Conservation (phyloP, 2,888 invertebrate species). For the Macrophya alboannulata region DNA sequence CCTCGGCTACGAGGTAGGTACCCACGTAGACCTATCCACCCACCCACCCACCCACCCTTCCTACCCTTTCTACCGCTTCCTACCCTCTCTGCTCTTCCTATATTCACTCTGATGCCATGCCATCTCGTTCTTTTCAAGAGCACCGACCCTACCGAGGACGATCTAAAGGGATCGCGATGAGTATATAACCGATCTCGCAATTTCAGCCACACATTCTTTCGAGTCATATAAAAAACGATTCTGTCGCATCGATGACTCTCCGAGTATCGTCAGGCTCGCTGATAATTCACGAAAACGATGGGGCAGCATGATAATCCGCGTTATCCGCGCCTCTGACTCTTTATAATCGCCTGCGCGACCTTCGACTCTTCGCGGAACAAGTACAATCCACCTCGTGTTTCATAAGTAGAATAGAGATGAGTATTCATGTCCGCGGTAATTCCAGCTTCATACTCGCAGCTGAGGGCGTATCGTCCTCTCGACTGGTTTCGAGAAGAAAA, state of each 20-base stretch:
- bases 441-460: not conserved
- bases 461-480: conserved; percentile 13
- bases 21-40: conserved; percentile 33
- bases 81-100: not conserved
- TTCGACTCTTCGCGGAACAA: not conserved
- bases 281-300: not conserved
- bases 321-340: not conserved
- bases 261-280: not conserved
- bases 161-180: not conserved
- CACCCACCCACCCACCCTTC: no score
- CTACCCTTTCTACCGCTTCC: not conserved
- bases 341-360: not conserved
- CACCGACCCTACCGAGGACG: not conserved
- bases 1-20: conserved; percentile 57
- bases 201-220: not conserved
- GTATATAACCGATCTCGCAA: not conserved
- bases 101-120: conserved; percentile 1
- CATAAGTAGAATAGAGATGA: not conserved
- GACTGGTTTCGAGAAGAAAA: not conserved
- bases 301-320: not conserved
- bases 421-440: not conserved
- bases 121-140: conserved; percentile 23
- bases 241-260: not conserved
- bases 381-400: not conserved
- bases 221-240: conserved; percentile 1